Evolutionary conservation across 2,113 vertebrate species (phyloP), one percentile per base, ranked within the genome.

Genomic region (Aepyceros melampus): DNA sequence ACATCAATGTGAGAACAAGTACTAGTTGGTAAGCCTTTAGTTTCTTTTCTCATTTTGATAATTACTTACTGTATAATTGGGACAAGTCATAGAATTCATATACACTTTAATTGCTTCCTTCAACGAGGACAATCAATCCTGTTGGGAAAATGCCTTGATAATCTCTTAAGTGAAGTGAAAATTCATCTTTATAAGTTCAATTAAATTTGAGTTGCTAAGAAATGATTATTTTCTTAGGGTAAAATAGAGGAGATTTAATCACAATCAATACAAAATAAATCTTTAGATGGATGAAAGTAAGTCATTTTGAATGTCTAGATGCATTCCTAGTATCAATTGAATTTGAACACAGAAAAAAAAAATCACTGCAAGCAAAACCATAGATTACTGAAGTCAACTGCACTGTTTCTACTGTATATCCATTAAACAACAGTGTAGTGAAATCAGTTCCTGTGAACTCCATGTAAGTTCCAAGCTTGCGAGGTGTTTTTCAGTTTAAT

Each of bases 81-180:
- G 36, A 85, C 14, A 94, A 47, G n/a, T 94, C 56, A 93, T 25
- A 60, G 60, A 92, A 89, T 62, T 91, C 27, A 95, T 29, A 56
- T 14, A 53, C 2, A 74, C 7, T 84, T 93, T 78, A 82, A 94
- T 88, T 92, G 62, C 47, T 96, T 90, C 33, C 62, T 94, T 94
- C 33, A 95, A 84, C 12, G 8, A 96, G 13, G 12, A 91, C n/a
- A 92, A 62, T 74, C 4, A 96, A 64, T 86, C 9, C 17, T 82
- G 9, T 47, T 95, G 49, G n/a, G 40, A 91, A 95, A 89, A 95
- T 64, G 86, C 56, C 55, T 97, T 94, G 49, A 86, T 89, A 85
- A 92, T 93, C 76, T 79, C 94, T 92, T 95, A 95, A 95, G 45
- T 96, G 40, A 95, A 56, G 33, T 94, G 58, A 85, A 94, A 94